Base-by-base conservation (phyloP, 2,888 invertebrate species). In the Lottia gigantea region DNA sequence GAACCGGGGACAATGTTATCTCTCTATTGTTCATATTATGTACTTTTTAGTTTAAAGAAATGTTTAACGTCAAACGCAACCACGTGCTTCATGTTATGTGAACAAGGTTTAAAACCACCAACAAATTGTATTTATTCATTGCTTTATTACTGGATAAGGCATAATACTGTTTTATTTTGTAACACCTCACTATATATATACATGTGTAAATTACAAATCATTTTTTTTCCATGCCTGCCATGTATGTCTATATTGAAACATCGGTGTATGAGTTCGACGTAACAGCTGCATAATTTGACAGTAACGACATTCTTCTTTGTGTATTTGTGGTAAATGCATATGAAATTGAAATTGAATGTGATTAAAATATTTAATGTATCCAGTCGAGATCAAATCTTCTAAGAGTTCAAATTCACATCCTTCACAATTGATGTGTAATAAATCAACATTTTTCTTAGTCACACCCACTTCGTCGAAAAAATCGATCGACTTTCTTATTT, bases 311-410 rank as follows among this genome's bases (percentile, higher is more conserved):
- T 66, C 70, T 46, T 66, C 66, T 61, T 62, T 45, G 12, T 26
- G n/a, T 66, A 70, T 66, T 46, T 46, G 31, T 63, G 70, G 70
- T 66, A 70, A 66, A 19, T 65, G 62, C 45, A 70, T 46, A 23
- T 70, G 70, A 40, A 70, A 70, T 62, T 70, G 70, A 40, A 70
- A 66, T 55, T 66, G 66, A 19, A 70, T 40, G 40, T 70, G 66
- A 26, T 66, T 46, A 25, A 70, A 16, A 25, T 66, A 16, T 62
- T 45, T 61, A 3, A 66, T 46, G 6, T 66, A 40, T 14, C 55
- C 62, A 2, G 40, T 31, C 12, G 62, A 7, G 19, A 66, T 66
- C 26, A 70, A 23, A 15, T 62, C 45, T n/a, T 70, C 66, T 1
- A 70, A 66, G 15, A 70, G 25, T 31, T 70, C 70, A 19, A 45